phyloP scores from a whole-genome alignment of 2,797 vertebrate species.

The Mormyrus proboscirostris region DNA sequence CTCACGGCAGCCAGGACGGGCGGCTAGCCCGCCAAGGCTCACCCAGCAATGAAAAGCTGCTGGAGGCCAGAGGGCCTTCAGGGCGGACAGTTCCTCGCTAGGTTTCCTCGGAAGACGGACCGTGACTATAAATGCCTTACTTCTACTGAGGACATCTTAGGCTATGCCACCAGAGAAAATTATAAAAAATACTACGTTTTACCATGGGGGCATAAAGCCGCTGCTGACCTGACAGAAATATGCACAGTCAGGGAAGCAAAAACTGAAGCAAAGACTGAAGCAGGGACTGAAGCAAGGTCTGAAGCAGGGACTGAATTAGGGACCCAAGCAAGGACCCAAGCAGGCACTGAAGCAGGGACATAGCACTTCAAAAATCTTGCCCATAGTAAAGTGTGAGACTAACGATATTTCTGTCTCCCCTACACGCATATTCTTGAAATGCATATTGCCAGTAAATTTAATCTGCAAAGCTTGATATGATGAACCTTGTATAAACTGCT shows the following conservation, averaged over 20 bases:
- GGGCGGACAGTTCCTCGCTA: not conserved
- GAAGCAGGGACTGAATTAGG: not conserved
- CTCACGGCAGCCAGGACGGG: not conserved
- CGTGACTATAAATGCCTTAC: not conserved
- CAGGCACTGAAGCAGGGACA: not conserved
- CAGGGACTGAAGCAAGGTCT: not conserved
- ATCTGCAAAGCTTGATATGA: not conserved
- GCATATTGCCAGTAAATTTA: not conserved
- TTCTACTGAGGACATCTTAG: not conserved
- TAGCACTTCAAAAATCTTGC: not conserved
- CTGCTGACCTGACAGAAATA: not conserved
- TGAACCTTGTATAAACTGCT: not conserved
- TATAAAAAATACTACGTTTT: not conserved
- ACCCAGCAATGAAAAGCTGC: slow-evolving; percentile 14
- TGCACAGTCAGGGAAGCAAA: not conserved
- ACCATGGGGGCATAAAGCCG: not conserved
- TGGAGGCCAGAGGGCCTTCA: not conserved
- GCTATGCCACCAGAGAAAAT: too few relatives aligned
- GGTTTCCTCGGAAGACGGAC: not conserved
- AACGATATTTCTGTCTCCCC: not conserved
- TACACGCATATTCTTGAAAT: not conserved
- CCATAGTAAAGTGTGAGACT: not conserved
- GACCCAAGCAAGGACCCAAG: not conserved
- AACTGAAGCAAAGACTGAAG: not conserved
- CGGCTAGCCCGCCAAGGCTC: not conserved